Conservation (phyloP, 1,140 invertebrate species). For the Cataglyphis hispanica region DNA sequence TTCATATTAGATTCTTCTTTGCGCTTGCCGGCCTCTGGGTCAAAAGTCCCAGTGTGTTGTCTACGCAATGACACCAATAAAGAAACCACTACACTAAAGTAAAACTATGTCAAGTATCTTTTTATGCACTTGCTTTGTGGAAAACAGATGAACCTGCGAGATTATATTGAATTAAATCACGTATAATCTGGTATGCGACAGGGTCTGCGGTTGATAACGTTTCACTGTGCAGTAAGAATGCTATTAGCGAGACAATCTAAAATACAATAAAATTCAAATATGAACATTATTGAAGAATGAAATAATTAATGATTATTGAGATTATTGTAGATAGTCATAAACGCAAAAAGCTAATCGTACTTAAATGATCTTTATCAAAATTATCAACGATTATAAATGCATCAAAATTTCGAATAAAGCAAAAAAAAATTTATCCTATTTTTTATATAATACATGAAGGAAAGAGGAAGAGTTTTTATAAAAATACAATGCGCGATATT, state of each 20-base stretch:
- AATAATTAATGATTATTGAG: slow-evolving; percentile 3
- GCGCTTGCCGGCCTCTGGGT: slow-evolving; percentile 80
- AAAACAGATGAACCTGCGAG: slow-evolving; percentile 77
- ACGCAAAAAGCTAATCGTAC: background rate
- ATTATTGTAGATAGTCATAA: background rate
- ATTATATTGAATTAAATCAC: slow-evolving; percentile 81
- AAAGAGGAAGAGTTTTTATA: no score
- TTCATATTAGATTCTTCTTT: slow-evolving; percentile 78
- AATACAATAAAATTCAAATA: background rate
- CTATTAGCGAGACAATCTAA: slow-evolving; percentile 7
- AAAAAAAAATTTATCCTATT: no score
- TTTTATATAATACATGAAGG: no score
- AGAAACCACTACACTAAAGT: slow-evolving; percentile 19
- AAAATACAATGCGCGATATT: no score
- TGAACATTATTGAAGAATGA: background rate
- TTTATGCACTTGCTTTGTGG: slow-evolving; percentile 77
- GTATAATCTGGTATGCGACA: slow-evolving; percentile 69
- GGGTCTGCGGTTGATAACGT: slow-evolving; percentile 58
- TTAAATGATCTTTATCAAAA: background rate
- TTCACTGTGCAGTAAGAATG: slow-evolving; percentile 31
- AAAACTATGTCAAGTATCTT: slow-evolving; percentile 15
- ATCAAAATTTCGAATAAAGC: no score
- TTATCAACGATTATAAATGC: no score
- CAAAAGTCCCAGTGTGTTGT: slow-evolving; percentile 81
- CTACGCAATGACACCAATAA: slow-evolving; percentile 66